Percentiles rank a stretch among this genome's conserved stretches.
Evolutionary conservation across 2,113 vertebrate genomes (phyloP).

Genomic region (Oryzias woworae): DNA sequence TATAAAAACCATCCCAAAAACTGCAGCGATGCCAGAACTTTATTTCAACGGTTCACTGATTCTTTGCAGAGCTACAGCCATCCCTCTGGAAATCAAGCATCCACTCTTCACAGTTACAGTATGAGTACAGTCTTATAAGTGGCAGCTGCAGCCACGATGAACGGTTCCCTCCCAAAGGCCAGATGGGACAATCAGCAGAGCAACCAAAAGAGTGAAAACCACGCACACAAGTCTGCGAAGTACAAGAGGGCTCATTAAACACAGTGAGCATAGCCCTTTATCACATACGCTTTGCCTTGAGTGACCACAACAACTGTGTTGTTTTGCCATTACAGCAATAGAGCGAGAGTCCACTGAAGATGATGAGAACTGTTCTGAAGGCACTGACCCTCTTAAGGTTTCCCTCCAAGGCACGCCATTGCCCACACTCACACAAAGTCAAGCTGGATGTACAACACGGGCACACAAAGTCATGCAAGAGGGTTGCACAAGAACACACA

Average conservation of each 20-base stretch:
- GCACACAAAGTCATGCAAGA: neutral
- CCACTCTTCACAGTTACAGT: too few relatives aligned
- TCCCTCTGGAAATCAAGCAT: too few relatives aligned
- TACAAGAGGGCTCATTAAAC: slow-evolving; percentile 10
- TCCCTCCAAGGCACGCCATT: slow-evolving; percentile 3
- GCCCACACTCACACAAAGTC: neutral
- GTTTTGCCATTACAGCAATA: slow-evolving; percentile 25
- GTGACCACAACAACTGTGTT: slow-evolving; percentile 2
- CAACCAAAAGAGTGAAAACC: too few relatives aligned
- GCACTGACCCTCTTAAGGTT: slow-evolving; percentile 26
- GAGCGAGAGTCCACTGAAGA: slow-evolving; percentile 25
- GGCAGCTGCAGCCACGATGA: too few relatives aligned
- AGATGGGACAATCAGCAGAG: too few relatives aligned
- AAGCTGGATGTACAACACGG: neutral
- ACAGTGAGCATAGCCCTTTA: neutral
- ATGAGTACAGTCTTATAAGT: too few relatives aligned
- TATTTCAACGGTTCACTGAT: too few relatives aligned
- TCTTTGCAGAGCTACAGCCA: too few relatives aligned
- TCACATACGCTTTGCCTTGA: neutral
- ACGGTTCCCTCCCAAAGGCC: too few relatives aligned
- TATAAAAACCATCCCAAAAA: too few relatives aligned
- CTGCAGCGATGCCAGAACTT: too few relatives aligned
- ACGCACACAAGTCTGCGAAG: neutral
- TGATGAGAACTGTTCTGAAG: slow-evolving; percentile 48
- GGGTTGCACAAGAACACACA: slow-evolving; percentile 3